Evolutionary conservation across 2,113 vertebrate species (phyloP).

Genomic region (Peromyscus maniculatus): DNA sequence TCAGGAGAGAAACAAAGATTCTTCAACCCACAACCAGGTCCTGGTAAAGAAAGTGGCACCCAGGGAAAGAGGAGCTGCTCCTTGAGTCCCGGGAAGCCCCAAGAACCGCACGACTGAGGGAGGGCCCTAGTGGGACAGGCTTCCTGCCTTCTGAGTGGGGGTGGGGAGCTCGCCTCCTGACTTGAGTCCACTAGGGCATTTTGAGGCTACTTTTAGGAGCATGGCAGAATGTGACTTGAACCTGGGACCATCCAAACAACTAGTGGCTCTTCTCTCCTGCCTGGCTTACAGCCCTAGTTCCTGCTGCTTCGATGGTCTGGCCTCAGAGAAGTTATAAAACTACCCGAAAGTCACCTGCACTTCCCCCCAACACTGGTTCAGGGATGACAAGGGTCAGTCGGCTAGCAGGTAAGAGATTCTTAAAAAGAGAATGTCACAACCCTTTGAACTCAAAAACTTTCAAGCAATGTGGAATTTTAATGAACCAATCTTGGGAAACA

Average conservation of each 20-base stretch:
- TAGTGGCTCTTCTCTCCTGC: background rate
- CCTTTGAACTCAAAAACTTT: background rate
- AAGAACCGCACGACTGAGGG: background rate
- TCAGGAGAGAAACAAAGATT: background rate
- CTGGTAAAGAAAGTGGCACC: too few species aligned
- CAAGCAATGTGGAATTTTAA: conserved; percentile 13
- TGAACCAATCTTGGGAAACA: background rate
- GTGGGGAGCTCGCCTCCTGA: background rate
- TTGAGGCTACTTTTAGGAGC: background rate
- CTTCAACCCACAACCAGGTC: background rate
- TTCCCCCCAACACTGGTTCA: background rate
- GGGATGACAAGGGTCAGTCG: background rate
- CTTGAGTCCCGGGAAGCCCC: background rate
- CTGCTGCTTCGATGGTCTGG: background rate
- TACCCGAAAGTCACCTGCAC: background rate
- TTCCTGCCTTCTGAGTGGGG: background rate
- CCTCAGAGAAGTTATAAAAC: background rate
- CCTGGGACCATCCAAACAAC: background rate
- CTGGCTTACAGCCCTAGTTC: background rate
- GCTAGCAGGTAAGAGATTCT: too few species aligned
- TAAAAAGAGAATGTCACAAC: background rate
- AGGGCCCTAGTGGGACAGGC: background rate
- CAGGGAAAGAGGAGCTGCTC: background rate
- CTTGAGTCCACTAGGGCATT: background rate
- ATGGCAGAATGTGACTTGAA: background rate